Base-by-base conservation (phyloP, 2,113 vertebrate species). In the Bagarius yarrelli region DNA sequence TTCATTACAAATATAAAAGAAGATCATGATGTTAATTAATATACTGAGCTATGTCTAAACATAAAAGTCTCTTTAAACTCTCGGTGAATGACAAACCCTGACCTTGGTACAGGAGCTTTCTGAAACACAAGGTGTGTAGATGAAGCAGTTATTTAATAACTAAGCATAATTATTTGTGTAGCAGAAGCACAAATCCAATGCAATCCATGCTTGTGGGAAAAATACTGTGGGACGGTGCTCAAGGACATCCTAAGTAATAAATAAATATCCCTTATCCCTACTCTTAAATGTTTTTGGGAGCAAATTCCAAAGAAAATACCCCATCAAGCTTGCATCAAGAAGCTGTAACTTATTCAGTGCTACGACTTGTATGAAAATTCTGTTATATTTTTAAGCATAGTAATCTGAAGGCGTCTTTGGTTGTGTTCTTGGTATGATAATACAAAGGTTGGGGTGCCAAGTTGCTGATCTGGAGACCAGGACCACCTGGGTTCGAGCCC, bases 71-170 rank as follows among this genome's bases (percentile, higher is more conserved):
- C 34, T 70, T 27, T 79, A 69, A 21, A 15, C 19, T 25, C 70
- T 59, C n/a, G 57, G 18, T 32, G 34, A 78, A 5, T 5, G 30
- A 60, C 52, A 70, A 67, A 25, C 52, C 30, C 25, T 59, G 55
- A 44, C n/a, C 53, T 57, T 55, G 34, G 53, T 18, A 18, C 77
- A 59, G 53, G 66, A 16, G 40, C 12, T 55, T 47, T 78, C 56
- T 23, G 55, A 23, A 44, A 73, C 44, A 63, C n/a, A 67, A 40
- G 50, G 56, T 70, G 53, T 16, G 19, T 11, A 55, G 55, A 80
- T 19, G 55, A 60, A 80, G 30, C 21, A 70, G 14, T 13, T 11
- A 53, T 14, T 84, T 8, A 81, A 81, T 84, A 81, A 77, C 76
- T 71, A 34, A 77, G 47, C 23, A 71, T 72, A 52, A 71, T 59